Conservation (phyloP, 2,113 vertebrate species). For the Mungos mungo region DNA sequence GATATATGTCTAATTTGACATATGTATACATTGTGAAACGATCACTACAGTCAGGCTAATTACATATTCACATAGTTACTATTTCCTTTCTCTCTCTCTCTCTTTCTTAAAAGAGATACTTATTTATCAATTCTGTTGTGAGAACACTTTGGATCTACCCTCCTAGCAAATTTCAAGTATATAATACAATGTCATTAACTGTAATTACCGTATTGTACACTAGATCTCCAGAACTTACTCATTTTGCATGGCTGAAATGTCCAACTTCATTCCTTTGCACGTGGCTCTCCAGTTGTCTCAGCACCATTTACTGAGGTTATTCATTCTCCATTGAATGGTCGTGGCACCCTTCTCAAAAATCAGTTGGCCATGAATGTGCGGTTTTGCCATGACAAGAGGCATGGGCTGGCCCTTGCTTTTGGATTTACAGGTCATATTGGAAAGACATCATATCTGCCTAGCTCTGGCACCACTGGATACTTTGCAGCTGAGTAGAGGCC, state of each 20-base stretch:
- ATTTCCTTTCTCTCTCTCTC: background rate
- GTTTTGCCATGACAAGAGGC: background rate
- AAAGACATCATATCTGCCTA: background rate
- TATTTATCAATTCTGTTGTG: background rate
- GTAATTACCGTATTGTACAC: background rate
- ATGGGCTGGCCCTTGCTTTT: background rate
- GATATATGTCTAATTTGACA: background rate
- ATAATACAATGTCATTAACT: background rate
- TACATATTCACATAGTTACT: background rate
- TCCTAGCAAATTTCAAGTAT: background rate
- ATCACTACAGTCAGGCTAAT: background rate
- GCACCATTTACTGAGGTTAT: background rate
- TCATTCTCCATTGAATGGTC: background rate
- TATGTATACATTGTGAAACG: background rate
- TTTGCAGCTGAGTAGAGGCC: background rate
- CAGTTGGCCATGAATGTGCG: background rate
- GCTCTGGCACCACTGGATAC: background rate
- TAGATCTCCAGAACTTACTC: background rate
- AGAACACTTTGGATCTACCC: background rate
- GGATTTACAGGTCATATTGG: background rate
- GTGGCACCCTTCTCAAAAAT: background rate
- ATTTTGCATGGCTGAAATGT: background rate
- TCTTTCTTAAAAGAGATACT: too few species aligned
- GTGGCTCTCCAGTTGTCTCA: background rate
- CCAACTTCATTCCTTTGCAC: background rate